Percentiles rank a stretch among this genome's conserved stretches.
Evolutionary conservation across 2,797 vertebrate genomes (phyloP).

Genomic region (Myotis planiceps): DNA sequence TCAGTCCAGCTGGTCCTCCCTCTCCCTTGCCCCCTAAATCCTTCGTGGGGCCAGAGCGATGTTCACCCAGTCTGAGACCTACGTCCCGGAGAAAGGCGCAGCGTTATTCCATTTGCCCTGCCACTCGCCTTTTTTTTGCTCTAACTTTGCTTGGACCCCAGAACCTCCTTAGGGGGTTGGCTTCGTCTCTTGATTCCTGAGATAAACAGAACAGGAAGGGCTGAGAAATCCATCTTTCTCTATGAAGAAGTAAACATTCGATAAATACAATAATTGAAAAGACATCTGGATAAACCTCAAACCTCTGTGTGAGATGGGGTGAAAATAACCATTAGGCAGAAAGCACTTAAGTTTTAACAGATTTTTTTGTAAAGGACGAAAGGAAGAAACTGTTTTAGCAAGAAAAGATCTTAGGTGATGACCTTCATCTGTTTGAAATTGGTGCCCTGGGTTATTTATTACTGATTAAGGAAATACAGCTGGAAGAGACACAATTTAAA

Average conservation of each 20-base stretch:
- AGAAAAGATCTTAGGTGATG: neutral
- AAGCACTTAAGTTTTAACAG: neutral
- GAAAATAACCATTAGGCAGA: neutral
- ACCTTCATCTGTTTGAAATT: neutral
- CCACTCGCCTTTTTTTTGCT: neutral
- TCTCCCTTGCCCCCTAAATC: neutral
- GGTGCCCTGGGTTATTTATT: neutral
- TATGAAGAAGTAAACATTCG: neutral
- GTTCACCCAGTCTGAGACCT: neutral
- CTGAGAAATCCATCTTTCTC: neutral
- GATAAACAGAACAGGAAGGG: neutral
- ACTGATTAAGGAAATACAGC: neutral
- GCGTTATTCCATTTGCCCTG: accelerated
- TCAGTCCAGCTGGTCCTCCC: neutral
- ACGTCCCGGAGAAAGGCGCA: neutral
- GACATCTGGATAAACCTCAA: neutral
- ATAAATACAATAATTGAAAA: neutral
- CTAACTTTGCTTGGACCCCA: neutral
- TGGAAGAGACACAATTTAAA: neutral
- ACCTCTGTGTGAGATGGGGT: neutral
- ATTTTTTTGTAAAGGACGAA: neutral
- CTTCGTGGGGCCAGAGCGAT: neutral
- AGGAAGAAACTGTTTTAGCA: neutral
- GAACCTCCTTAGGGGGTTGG: neutral
- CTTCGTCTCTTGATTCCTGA: neutral